Evolutionary conservation across 2,797 vertebrate genomes (phyloP).

Genomic region (Aldrovandia affinis): DNA sequence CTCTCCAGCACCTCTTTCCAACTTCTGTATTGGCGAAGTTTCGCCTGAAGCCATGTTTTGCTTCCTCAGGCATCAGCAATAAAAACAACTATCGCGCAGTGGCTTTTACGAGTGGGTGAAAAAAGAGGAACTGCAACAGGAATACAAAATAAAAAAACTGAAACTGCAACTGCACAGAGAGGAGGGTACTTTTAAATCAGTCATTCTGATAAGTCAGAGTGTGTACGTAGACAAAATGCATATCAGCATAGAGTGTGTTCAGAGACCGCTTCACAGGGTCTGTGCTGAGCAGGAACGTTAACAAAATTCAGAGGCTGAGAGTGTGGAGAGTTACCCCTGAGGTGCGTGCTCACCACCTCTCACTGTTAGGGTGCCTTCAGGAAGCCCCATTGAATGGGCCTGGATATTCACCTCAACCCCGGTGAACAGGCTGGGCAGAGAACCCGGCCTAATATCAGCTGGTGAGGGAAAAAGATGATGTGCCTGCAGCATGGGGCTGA

Average conservation of each 20-base stretch:
- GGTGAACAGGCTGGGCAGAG: background rate
- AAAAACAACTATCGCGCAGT: background rate
- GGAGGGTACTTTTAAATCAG: background rate
- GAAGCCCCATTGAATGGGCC: background rate
- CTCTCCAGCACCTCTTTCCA: conserved; percentile 43
- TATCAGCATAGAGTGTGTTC: background rate
- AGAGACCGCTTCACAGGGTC: background rate
- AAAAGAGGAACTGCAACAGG: conserved; percentile 39
- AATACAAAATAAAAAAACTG: conserved; percentile 41
- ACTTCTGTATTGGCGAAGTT: conserved; percentile 49
- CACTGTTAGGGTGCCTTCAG: background rate
- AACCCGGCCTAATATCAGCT: background rate
- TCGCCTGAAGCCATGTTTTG: conserved; percentile 58
- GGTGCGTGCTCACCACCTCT: background rate
- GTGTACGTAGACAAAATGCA: background rate
- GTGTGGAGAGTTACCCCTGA: background rate
- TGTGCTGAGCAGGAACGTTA: background rate
- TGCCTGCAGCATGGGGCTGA: background rate
- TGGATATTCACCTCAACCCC: background rate
- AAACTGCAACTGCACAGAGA: conserved; percentile 43
- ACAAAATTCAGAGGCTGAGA: background rate
- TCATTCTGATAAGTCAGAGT: background rate
- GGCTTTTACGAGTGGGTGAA: background rate
- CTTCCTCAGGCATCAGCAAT: background rate
- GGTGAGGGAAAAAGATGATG: background rate